Evolutionary conservation across 1,140 invertebrate genomes (phyloP).

Genomic region (Drosophila burlai): DNA sequence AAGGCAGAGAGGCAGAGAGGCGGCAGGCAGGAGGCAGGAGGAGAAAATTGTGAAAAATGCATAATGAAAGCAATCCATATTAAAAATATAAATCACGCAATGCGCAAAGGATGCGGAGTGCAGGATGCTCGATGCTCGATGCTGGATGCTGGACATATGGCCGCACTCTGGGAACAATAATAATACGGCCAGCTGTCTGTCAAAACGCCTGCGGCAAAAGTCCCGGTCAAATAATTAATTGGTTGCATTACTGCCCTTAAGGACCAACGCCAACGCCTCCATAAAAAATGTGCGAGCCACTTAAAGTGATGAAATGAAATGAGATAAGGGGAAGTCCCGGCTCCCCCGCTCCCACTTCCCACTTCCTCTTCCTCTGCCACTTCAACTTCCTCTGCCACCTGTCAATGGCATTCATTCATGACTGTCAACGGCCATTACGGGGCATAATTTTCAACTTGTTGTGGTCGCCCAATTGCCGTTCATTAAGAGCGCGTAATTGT

Average conservation of each 20-base stretch:
- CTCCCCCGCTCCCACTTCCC: background rate
- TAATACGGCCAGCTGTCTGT: constrained; percentile 74
- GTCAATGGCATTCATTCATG: constrained; percentile 54
- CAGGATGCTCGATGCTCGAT: background rate
- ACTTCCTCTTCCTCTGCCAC: background rate
- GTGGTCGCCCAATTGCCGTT: constrained; percentile 73
- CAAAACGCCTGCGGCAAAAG: constrained; percentile 60
- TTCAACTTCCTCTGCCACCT: constrained; percentile 46
- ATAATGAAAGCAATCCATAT: constrained; percentile 82
- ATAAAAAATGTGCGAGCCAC: constrained; percentile 12
- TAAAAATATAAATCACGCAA: constrained; percentile 77
- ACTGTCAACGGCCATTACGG: constrained; percentile 49
- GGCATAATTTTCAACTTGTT: constrained; percentile 81
- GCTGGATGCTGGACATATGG: constrained; percentile 37
- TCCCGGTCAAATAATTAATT: constrained; percentile 74
- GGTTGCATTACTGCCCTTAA: constrained; percentile 65
- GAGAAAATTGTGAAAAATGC: constrained; percentile 70
- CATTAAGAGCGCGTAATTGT: constrained; percentile 80
- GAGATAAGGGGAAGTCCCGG: background rate
- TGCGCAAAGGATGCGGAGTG: constrained; percentile 40
- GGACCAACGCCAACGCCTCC: constrained; percentile 2
- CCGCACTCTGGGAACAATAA: constrained; percentile 65
- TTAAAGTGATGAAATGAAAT: constrained; percentile 26
- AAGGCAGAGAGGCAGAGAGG: constrained; percentile 10
- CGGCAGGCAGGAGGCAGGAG: too few relatives aligned